Base-by-base conservation (phyloP, 2,888 invertebrate genomes). In the Tenthredo amoena region DNA sequence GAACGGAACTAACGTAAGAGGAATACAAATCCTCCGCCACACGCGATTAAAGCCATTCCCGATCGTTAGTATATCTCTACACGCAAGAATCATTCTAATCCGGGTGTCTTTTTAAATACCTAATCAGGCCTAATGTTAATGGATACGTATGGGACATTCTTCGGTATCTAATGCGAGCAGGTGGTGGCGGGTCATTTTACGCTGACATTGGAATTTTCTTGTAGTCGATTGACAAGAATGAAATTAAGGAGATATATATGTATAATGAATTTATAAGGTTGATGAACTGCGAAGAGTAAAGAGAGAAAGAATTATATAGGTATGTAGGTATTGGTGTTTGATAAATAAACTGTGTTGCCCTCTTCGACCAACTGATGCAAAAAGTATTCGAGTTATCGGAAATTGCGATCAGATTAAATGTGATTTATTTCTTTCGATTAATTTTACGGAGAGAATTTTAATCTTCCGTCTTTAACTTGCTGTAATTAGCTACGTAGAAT, bases 401-500 rank as follows among this genome's bases (percentile, higher is more conserved):
- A 50, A 77, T 77, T 55, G 77, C 77, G 77, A 77, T 77, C 77
- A 50, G 50, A 77, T 77, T 81, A 62, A 62, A 40, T n/a, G 34
- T 40, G 81, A 81, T 81, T 81, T 50, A 81, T 81, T 81, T 50
- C 58, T 62, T 81, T 81, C 81, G 81, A 81, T 81, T 81, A 81
- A 81, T 81, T 81, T 81, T 81, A 81, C 58, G 15, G 26, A 62
- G 81, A 62, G 58, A 81, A 81, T 81, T 81, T 81, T 81, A 62
- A 81, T 81, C 81, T 62, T 81, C 58, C 40, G 31, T 40, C 81
- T 37, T 81, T 40, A 81, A 81, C 81, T 81, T 62, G 40, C 18
- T 81, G 81, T 81, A 81, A 81, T 81, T 81, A 81, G 81, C 81
- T 62, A 40, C 58, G 81, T 81, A 50, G 81, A 81, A 81, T 81